phyloP scores from a whole-genome alignment of 2,888 invertebrate species.

The Actias luna region DNA sequence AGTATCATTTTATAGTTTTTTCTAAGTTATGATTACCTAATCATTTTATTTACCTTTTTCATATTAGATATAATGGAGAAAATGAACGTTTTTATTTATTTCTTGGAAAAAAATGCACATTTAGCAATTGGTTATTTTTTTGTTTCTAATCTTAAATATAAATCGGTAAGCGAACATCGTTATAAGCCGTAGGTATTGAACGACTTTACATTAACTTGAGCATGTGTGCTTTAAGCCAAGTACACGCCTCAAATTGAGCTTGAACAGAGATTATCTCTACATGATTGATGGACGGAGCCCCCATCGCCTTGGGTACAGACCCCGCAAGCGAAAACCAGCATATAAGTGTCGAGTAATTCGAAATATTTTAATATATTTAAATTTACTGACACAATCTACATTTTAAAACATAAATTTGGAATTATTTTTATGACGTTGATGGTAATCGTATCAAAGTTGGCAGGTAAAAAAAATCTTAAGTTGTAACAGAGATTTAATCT shows the following conservation, averaged over 20 bases:
- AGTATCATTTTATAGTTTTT: too few relatives aligned
- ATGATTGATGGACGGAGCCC: conserved; percentile 81
- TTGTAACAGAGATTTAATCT: too few relatives aligned
- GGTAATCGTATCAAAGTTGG: neutral
- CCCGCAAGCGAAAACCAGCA: conserved; percentile 5
- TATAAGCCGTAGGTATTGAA: conserved; percentile 12
- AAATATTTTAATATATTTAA: conserved; percentile 11
- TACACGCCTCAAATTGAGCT: conserved; percentile 76
- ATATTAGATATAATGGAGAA: too few relatives aligned
- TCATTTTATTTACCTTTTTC: too few relatives aligned
- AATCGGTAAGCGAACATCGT: conserved; percentile 6
- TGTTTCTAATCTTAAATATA: conserved; percentile 15
- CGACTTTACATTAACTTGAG: conserved; percentile 22
- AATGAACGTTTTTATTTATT: too few relatives aligned
- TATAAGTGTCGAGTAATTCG: conserved; percentile 10
- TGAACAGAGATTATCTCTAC: conserved; percentile 85
- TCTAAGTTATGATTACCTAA: too few relatives aligned
- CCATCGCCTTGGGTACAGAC: conserved; percentile 6
- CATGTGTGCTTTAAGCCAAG: conserved; percentile 71
- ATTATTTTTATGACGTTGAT: neutral
- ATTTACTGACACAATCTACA: neutral
- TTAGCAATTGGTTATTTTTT: conserved; percentile 5
- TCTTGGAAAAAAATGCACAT: conserved; percentile 2
- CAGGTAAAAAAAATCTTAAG: neutral
- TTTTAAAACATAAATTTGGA: neutral